Percentiles rank a stretch among this genome's conserved stretches.
These are phyloP conservation scores for Dolichallabes microphthalmus DNA, from an alignment of 2,113 vertebrate genomes.

Conservation along the genomic window DNA sequence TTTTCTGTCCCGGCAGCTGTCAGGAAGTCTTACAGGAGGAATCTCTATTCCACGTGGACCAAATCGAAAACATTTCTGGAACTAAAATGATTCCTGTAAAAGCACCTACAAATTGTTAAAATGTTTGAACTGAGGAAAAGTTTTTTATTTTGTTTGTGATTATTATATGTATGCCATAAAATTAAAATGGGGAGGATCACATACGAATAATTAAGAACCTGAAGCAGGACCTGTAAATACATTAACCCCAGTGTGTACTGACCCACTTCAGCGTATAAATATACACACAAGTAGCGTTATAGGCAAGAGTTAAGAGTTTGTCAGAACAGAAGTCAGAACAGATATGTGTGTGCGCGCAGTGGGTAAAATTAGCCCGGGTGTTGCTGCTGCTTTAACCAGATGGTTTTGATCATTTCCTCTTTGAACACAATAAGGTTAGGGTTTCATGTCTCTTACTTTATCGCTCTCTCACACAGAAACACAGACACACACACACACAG, in stretches of 20 bases:
- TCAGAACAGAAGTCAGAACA: not conserved
- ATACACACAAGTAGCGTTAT: not conserved
- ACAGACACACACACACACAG: conserved; percentile 43
- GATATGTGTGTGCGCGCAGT: not conserved
- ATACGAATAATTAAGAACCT: not conserved
- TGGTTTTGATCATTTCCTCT: conserved; percentile 69
- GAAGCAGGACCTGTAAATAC: conserved; percentile 41
- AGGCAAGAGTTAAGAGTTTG: not conserved
- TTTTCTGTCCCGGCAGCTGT: not conserved
- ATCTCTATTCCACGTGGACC: not conserved
- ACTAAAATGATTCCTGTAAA: not conserved
- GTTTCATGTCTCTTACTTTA: conserved; percentile 59
- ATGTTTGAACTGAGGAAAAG: not conserved
- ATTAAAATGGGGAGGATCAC: no score
- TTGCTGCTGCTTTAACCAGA: conserved; percentile 56
- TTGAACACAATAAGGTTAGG: conserved; percentile 62
- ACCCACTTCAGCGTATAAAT: conserved; percentile 55
- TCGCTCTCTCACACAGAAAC: conserved; percentile 38
- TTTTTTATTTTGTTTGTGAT: no score
- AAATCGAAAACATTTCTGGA: not conserved
- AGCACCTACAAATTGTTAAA: not conserved
- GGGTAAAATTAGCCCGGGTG: not conserved
- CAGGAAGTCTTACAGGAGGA: not conserved
- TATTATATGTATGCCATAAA: no score
- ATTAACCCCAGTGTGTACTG: conserved; percentile 66